Conservation (phyloP, 1,140 invertebrate genomes). For the Procambarus virginalis region DNA sequence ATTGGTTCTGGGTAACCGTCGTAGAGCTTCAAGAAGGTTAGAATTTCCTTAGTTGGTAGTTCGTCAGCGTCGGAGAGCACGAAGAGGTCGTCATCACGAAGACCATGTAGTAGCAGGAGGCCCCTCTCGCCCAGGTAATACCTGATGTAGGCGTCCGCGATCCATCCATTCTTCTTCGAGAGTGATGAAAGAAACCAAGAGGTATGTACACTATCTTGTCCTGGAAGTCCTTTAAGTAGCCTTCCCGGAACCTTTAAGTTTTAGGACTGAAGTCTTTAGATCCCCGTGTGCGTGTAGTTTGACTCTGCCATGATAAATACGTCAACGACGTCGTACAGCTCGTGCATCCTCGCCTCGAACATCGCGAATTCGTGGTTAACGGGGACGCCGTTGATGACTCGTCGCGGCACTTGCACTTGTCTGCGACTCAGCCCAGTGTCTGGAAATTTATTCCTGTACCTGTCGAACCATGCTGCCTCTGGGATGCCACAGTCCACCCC, state of each 20-base stretch:
- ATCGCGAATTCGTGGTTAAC: conserved; percentile 78
- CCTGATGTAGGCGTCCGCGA: conserved; percentile 69
- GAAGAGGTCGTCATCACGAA: conserved; percentile 79
- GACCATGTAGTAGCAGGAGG: conserved; percentile 74
- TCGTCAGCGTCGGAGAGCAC: conserved; percentile 78
- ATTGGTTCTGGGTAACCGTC: conserved; percentile 80
- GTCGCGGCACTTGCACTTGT: conserved; percentile 74
- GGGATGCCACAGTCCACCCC: conserved; percentile 72
- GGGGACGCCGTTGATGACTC: conserved; percentile 78
- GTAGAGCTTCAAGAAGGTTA: conserved; percentile 81
- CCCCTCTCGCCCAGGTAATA: conserved; percentile 71
- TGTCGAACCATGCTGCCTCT: conserved; percentile 69
- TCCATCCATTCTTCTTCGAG: conserved; percentile 70
- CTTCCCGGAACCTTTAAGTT: conserved; percentile 72
- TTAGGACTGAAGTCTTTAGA: conserved; percentile 71
- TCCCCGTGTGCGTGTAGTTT: conserved; percentile 74
- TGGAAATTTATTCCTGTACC: conserved; percentile 28
- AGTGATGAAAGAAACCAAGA: conserved; percentile 72
- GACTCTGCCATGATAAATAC: conserved; percentile 80
- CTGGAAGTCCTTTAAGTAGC: conserved; percentile 71
- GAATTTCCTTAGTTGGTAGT: conserved; percentile 78
- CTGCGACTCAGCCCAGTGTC: conserved; percentile 74
- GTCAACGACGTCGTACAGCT: conserved; percentile 79
- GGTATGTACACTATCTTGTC: conserved; percentile 79
- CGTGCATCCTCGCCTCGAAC: conserved; percentile 79